Evolutionary conservation across 2,113 vertebrate genomes (phyloP).

Genomic region (Himantopus leucocephalus): DNA sequence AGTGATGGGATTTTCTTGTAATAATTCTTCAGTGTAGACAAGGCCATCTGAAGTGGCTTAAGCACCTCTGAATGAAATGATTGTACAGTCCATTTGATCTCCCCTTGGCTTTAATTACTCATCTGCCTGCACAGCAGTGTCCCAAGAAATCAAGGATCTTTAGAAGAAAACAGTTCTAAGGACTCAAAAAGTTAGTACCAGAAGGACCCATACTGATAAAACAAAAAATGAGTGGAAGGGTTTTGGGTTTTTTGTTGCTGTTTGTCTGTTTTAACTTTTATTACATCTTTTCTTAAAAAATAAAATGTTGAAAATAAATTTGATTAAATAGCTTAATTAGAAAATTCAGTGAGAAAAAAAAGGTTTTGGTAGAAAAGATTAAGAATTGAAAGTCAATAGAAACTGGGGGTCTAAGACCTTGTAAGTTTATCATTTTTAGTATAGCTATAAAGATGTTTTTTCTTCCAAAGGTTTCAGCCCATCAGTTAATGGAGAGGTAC

Average conservation of each 20-base stretch:
- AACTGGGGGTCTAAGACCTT: background rate
- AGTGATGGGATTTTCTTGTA: background rate
- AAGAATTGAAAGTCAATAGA: background rate
- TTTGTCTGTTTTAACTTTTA: background rate
- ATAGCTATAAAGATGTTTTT: background rate
- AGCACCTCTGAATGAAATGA: background rate
- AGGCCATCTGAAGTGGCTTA: background rate
- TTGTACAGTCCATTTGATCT: background rate
- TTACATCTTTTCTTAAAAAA: background rate
- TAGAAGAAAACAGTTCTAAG: background rate
- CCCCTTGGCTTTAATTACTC: constrained; percentile 6
- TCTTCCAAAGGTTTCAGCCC: background rate
- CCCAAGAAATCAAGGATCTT: background rate
- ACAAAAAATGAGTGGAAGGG: background rate
- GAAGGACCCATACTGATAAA: background rate
- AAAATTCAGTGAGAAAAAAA: background rate
- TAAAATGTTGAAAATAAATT: background rate
- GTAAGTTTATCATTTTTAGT: background rate
- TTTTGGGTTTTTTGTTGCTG: background rate
- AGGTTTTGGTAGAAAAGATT: background rate
- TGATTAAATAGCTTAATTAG: background rate
- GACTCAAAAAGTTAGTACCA: background rate
- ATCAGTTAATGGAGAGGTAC: background rate
- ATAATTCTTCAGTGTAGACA: background rate
- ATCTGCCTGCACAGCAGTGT: background rate